Evolutionary conservation across 2,888 invertebrate species (phyloP).

Genomic region (Diaperis boleti): DNA sequence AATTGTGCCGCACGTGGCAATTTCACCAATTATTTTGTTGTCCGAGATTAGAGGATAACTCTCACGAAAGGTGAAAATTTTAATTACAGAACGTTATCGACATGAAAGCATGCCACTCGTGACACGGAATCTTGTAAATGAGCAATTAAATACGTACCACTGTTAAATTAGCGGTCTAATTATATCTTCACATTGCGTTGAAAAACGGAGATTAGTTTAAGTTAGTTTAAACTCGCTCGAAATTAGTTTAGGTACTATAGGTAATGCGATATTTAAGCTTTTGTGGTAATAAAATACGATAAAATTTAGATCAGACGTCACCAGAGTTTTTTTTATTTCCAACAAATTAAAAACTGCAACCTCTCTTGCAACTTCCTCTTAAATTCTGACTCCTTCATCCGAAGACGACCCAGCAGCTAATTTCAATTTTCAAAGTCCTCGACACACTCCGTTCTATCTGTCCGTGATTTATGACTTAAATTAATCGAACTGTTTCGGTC

Average conservation of each 20-base stretch:
- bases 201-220: neutral
- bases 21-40: constrained; percentile 9
- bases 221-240: too few species aligned
- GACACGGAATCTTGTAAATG: constrained; percentile 11
- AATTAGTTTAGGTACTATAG: too few species aligned
- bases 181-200: constrained; percentile 9
- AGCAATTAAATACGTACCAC: constrained; percentile 6
- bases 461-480: constrained; percentile 44
- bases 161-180: constrained; percentile 7
- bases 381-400: neutral
- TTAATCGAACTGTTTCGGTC: constrained; percentile 45
- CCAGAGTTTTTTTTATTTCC: too few species aligned
- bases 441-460: constrained; percentile 20
- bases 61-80: constrained; percentile 12
- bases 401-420: constrained; percentile 1
- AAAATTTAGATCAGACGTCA: too few species aligned
- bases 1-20: neutral
- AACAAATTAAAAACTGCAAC: too few species aligned
- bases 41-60: constrained; percentile 1
- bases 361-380: too few species aligned
- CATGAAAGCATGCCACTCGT: constrained; percentile 9
- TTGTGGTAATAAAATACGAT: too few species aligned
- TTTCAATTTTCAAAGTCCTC: constrained; percentile 29
- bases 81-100: constrained; percentile 6
- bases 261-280: too few species aligned